phyloP scores from a whole-genome alignment of 2,113 vertebrate species.

The Holacanthus passer region DNA sequence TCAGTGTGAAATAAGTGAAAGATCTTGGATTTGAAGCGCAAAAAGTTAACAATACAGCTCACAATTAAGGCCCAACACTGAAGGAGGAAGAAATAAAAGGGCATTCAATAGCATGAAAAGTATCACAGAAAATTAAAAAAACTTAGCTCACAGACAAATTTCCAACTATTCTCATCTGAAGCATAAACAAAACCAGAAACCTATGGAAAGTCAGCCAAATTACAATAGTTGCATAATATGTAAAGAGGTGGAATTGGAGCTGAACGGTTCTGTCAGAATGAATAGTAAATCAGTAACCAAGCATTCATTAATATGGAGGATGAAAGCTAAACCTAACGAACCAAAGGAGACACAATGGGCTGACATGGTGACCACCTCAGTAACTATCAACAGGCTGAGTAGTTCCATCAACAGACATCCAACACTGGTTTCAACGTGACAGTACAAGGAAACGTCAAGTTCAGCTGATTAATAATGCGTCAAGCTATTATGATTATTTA shows the following conservation, averaged over 20 bases:
- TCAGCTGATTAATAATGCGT: background rate
- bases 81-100: background rate
- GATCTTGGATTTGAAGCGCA: background rate
- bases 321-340: constrained; percentile 22
- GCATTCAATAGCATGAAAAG: background rate
- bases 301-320: background rate
- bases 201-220: background rate
- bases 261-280: background rate
- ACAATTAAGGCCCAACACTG: background rate
- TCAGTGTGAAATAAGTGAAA: background rate
- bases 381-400: constrained; percentile 46
- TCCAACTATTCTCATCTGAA: background rate
- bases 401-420: constrained; percentile 28
- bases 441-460: background rate
- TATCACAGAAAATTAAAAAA: too few relatives aligned
- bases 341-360: constrained; percentile 3
- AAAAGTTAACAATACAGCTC: background rate
- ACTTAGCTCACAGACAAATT: background rate
- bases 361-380: constrained; percentile 33
- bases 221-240: background rate
- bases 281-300: constrained; percentile 37
- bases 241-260: constrained; percentile 1
- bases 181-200: constrained; percentile 1
- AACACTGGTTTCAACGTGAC: background rate
- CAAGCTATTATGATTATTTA: background rate